Base-by-base conservation (phyloP, 2,888 invertebrate species). In the Aleiodes leptofemur region DNA sequence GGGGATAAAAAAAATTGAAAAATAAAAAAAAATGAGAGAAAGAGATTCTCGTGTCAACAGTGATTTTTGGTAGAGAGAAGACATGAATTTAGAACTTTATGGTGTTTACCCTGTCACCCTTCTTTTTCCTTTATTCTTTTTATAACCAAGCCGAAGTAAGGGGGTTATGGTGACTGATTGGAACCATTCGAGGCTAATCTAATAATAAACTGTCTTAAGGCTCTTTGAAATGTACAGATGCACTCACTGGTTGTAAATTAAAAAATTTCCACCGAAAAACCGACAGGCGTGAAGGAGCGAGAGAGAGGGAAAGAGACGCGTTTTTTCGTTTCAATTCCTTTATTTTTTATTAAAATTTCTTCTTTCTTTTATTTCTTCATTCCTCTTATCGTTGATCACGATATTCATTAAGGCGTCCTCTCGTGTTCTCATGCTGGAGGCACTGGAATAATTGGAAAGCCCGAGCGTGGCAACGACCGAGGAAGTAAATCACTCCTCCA, bases 401-500 rank as follows among this genome's bases (percentile, higher is more conserved):
- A 71, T 71, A 71, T 71, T 71, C 59, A 71, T 71, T 71, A 50
- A 71, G 50, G 59, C 68, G 43, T 59, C 50, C 61, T 51, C 70
- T 70, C 56, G 70, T 56, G 70, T 71, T 66, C 74, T 70, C 51
- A 57, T 64, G 74, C 74, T 66, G 50, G 70, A 53, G 74, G 74
- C 74, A 69, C 64, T 59, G 48, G 64, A 74, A 74, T 74, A 70
- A 74, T 74, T 74, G 70, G 74, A 71, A 64, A 31, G 70, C 34
- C 64, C 48, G 55, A 56, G 43, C 71, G 69, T 31, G 43, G 64
- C 59, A 59, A 16, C 71, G 57, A 71, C 48, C 71, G 50, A 55
- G 14, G 64, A 66, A 71, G 74, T 74, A 74, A 71, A 74, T 74
- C 74, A 74, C 71, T 70, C 64, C 71, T 55, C 74, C 34, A 55